phyloP scores from a whole-genome alignment of 2,113 vertebrate species.

The Dromas ardeola region DNA sequence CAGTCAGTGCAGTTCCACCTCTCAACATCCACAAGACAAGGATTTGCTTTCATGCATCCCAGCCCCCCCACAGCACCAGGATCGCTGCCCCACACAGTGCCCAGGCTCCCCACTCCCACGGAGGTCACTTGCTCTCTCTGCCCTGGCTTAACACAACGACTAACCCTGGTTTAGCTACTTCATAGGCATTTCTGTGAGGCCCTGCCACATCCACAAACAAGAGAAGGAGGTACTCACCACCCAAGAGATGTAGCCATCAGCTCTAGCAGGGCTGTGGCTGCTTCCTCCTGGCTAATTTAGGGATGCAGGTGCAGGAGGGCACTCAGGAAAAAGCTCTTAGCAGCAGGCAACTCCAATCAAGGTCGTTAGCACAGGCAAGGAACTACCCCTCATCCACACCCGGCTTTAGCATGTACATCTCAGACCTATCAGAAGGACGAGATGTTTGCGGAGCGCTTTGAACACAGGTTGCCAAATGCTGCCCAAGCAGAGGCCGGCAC shows the following conservation, averaged over 20 bases:
- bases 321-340: background rate
- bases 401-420: rapidly evolving
- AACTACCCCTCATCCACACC: background rate
- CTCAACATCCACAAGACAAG: background rate
- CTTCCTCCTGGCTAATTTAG: background rate
- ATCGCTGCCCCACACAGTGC: rapidly evolving
- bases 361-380: background rate
- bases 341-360: background rate
- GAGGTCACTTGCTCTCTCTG: background rate
- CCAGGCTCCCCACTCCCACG: background rate
- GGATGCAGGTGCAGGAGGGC: background rate
- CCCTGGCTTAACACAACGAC: background rate
- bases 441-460: background rate
- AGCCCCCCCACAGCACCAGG: background rate
- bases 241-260: background rate
- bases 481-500: background rate
- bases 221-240: background rate
- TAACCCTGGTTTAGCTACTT: background rate
- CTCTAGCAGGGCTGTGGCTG: background rate
- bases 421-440: background rate
- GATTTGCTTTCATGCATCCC: background rate
- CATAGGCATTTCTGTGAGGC: background rate
- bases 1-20: background rate
- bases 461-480: background rate
- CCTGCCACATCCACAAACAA: background rate